A percentile compares a stretch with the other conserved stretches of the same genome.
Conservation (phyloP, 2,888 invertebrate genomes). For the Caenorhabditis sp. region DNA sequence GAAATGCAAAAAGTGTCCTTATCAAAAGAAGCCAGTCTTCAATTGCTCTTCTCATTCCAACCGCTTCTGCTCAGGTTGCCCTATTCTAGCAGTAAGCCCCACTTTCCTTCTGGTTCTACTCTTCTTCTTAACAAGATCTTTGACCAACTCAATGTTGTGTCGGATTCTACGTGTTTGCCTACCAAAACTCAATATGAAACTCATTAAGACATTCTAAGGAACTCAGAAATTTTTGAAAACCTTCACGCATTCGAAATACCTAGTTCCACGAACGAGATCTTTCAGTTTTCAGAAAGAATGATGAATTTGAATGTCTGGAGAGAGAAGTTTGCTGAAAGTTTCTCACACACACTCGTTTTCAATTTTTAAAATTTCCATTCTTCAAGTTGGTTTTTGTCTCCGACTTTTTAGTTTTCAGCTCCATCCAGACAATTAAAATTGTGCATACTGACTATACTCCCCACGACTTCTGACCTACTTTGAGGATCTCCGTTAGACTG, state of each 20-base stretch:
- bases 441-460: background rate
- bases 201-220: constrained; percentile 32
- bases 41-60: constrained; percentile 3
- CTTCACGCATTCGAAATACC: background rate
- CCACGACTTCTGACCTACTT: constrained; percentile 36
- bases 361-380: constrained; percentile 5
- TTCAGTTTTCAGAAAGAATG: background rate
- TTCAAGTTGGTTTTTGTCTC: background rate
- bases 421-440: constrained; percentile 19
- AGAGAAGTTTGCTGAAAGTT: no score
- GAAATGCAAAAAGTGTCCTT: constrained; percentile 38
- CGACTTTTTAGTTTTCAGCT: background rate
- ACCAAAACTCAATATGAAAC: constrained; percentile 39
- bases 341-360: background rate
- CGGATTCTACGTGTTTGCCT: constrained; percentile 8
- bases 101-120: background rate
- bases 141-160: constrained; percentile 17
- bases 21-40: constrained; percentile 52
- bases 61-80: constrained; percentile 15
- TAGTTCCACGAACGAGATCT: constrained; percentile 1
- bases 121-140: constrained; percentile 13
- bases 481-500: constrained; percentile 15
- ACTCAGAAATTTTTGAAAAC: background rate
- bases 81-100: constrained; percentile 36
- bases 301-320: constrained; percentile 21